Base-by-base conservation (phyloP, 2,113 vertebrate genomes). In the Atherinomorus stipes region DNA sequence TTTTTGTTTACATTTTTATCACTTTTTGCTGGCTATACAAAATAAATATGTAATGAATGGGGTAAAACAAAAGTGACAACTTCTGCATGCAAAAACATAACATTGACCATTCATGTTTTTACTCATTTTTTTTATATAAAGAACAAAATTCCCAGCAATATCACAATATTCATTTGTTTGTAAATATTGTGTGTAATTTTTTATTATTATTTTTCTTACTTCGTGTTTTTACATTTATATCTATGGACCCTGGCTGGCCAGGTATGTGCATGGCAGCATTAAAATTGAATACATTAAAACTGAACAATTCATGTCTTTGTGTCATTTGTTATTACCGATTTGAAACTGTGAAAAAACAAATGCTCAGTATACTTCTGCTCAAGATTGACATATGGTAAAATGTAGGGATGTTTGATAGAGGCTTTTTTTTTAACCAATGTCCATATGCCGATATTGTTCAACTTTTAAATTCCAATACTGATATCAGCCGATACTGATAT, bases 221-320 rank as follows among this genome's bases (percentile, higher is more conserved):
- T 78, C 74, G 70, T 84, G 58, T 86, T 88, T 57, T 81, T 77
- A 88, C 69, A 83, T 83, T 83, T 84, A 76, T 65, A 88, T 84
- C 89, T 80, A 85, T 91, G 80, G 79, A 90, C 89, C 94, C 96
- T 98, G 96, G 95, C 96, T 94, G 96, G 96, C 95, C 96, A 95
- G 97, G 96, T 69, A 38, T 64, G 45, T 71, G 75, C 84, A 88
- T 84, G 77, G 58, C 63, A 73, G 31, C 87, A 80, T 72, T 50
- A 49, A 45, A 64, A 87, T 74, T 67, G 76, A 88, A 74, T 11
- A 70, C 19, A n/a, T 74, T 61, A 59, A 63, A 80, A 69, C 63
- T 53, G 34, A 28, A 38, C 22, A 38, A 19, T 7, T 69, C 15
- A 1, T 60, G 76, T 28, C 16, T 18, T 38, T 31, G 42, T 74